Base-by-base conservation (phyloP, 2,888 invertebrate species). In the Allygus modestus region DNA sequence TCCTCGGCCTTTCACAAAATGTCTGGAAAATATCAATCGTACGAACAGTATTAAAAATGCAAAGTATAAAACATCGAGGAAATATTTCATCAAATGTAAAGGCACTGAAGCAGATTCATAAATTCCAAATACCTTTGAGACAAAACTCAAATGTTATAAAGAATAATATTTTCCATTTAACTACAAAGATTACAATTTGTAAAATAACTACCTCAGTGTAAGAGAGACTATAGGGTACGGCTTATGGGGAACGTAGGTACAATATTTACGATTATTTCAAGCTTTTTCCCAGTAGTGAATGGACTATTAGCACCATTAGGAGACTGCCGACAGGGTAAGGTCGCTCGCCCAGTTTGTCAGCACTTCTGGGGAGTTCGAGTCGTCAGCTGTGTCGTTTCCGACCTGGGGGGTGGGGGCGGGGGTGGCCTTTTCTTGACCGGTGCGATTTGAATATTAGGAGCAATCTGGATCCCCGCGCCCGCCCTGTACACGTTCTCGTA, bases 391-490 rank as follows among this genome's bases (percentile, higher is more conserved):
- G 96, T 96, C n/a, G 95, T 95, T 89, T 97, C 97, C 89, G 96
- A 96, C 86, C 97, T 96, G 0, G 97, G 97, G n/a, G 97, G 97
- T 43, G 97, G 97, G 1, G 97, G 97, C 69, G 96, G 96, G 87
- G 97, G 97, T 69, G 96, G 96, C 87, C 95, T 92, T 89, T 95
- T 95, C 88, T 94, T 94, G 82, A 93, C 88, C 0, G 87, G 86
- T 7, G 83, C 73, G 4, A 83, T n/a, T 15, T 83, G 85, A 26
- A 84, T 43, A 15, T 65, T 65, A 9, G 65, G 65, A 17, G 41
- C 41, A 7, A 28, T 46, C 17, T 43, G 75, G 17, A 28, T 28
- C 0, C 23, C 75, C 0, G 9, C 73, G 4, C 85, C 83, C 51
- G 84, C 84, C 37, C 86, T 83, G 46, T 87, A 88, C 0, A 96